Percentiles rank a stretch among this genome's conserved stretches.
phyloP scores from a whole-genome alignment of 2,797 vertebrate genomes.

The Martes flavigula region DNA sequence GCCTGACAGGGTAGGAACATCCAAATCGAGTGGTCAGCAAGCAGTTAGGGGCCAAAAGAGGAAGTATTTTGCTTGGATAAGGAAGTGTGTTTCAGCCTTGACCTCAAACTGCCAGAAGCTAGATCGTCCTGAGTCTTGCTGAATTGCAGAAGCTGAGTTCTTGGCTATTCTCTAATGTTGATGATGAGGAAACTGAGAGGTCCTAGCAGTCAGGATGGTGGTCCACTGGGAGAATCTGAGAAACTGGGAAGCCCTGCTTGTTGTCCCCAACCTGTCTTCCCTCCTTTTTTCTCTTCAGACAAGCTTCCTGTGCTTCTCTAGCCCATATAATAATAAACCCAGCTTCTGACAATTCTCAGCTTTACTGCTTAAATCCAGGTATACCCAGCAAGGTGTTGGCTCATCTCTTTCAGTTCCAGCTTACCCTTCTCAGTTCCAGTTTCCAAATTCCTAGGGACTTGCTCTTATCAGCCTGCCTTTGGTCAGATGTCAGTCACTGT shows the following conservation, averaged over 20 bases:
- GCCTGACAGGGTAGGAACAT: neutral
- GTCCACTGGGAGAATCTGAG: neutral
- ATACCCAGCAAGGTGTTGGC: neutral
- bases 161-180: neutral
- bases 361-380: neutral
- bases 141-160: neutral
- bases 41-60: neutral
- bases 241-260: neutral
- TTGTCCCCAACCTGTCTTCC: neutral
- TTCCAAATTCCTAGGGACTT: neutral
- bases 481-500: neutral
- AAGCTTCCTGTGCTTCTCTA: neutral
- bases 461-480: neutral
- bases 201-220: neutral
- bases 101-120: constrained; percentile 19
- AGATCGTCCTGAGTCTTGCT: neutral
- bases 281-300: neutral
- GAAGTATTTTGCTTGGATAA: neutral
- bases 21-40: neutral
- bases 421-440: neutral
- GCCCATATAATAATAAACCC: neutral
- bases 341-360: constrained; percentile 14
- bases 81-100: neutral
- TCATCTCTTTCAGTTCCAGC: neutral
- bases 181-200: neutral